Evolutionary conservation across 1,140 invertebrate genomes (phyloP).

Genomic region (Drosophila yakuba): DNA sequence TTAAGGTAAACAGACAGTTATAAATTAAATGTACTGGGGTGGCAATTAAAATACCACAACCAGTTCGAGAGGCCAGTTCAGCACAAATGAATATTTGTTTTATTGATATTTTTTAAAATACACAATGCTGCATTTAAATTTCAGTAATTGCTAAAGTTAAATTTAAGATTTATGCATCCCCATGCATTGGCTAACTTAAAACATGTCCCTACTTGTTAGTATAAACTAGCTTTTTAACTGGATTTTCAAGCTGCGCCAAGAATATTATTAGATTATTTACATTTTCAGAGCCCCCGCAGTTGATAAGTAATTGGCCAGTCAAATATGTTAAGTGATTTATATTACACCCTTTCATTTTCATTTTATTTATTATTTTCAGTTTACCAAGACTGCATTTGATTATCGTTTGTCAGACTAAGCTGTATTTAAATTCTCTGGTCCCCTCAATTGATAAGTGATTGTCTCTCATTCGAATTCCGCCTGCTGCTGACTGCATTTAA

Average conservation of each 20-base stretch:
- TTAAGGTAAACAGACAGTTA: constrained; percentile 32
- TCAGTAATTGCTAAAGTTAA: constrained; percentile 16
- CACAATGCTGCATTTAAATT: constrained; percentile 21
- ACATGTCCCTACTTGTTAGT: too few relatives aligned
- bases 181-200: neutral
- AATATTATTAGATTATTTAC: neutral
- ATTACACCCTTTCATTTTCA: neutral
- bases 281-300: neutral
- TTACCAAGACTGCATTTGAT: neutral
- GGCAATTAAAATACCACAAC: constrained; percentile 40
- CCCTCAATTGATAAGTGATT: neutral
- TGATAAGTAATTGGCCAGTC: constrained; percentile 12
- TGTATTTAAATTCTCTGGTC: neutral
- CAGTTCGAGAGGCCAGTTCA: constrained; percentile 37
- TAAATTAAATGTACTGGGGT: constrained; percentile 39
- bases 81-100: constrained; percentile 39
- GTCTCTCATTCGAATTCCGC: neutral
- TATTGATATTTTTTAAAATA: constrained; percentile 19
- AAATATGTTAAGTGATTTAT: constrained; percentile 17
- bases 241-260: neutral
- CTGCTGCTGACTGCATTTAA: constrained; percentile 1
- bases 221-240: neutral
- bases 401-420: neutral
- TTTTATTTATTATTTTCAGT: neutral
- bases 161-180: constrained; percentile 19